phyloP scores from a whole-genome alignment of 1,140 invertebrate genomes.

The Ceratosolen solmsi region DNA sequence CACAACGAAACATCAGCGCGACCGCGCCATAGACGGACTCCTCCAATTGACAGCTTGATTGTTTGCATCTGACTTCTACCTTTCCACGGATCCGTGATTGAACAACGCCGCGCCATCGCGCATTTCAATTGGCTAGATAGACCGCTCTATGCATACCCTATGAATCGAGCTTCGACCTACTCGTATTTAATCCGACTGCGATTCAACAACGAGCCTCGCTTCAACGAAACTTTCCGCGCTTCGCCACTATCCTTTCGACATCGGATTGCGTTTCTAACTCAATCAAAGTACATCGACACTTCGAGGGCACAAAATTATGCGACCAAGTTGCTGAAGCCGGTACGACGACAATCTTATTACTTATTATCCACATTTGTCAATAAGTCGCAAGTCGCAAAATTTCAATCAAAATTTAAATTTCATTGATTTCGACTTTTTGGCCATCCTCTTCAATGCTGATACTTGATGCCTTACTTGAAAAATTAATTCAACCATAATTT shows the following conservation, averaged over 20 bases:
- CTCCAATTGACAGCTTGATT: constrained; percentile 62
- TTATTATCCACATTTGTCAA: not conserved
- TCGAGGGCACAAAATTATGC: not conserved
- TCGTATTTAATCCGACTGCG: constrained; percentile 31
- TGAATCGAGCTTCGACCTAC: constrained; percentile 50
- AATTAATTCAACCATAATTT: too few relatives aligned
- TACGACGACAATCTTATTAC: not conserved
- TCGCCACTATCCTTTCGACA: constrained; percentile 20
- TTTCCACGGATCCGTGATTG: constrained; percentile 52
- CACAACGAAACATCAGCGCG: constrained; percentile 36
- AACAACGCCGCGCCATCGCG: constrained; percentile 54
- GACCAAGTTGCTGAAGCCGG: too few relatives aligned
- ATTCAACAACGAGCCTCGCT: not conserved
- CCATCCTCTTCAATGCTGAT: too few relatives aligned
- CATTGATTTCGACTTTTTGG: too few relatives aligned
- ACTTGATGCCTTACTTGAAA: too few relatives aligned
- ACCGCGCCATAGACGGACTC: constrained; percentile 46
- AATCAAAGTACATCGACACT: constrained; percentile 28
- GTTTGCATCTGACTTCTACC: constrained; percentile 58
- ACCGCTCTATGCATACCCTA: constrained; percentile 54
- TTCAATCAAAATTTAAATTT: too few relatives aligned
- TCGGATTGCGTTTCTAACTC: constrained; percentile 24
- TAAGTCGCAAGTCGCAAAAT: too few relatives aligned
- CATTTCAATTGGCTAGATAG: constrained; percentile 61
- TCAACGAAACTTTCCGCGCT: not conserved